A percentile compares a stretch with the other conserved stretches of the same genome.
These are phyloP conservation scores for Thamnophis sirtalis DNA, from an alignment of 2,113 vertebrate genomes.

Conservation along the genomic window DNA sequence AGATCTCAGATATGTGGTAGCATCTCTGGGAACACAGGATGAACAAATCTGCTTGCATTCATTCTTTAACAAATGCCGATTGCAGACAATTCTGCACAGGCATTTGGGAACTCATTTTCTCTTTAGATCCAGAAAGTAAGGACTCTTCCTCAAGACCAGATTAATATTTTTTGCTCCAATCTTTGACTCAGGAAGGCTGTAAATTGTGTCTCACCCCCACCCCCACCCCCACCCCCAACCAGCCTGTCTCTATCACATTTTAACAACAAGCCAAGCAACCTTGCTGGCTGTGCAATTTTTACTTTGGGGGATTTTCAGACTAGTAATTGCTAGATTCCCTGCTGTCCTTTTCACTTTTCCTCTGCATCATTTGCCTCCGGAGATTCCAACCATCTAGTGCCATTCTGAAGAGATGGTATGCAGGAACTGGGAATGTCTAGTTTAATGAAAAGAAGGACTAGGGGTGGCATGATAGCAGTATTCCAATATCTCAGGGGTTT, in stretches of 20 bases:
- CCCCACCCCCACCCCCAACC: neutral
- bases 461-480: too few relatives aligned
- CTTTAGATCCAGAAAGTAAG: neutral
- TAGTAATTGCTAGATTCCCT: neutral
- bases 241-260: neutral
- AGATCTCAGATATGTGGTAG: neutral
- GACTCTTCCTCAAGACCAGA: neutral
- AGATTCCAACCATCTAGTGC: neutral
- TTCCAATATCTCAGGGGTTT: too few relatives aligned
- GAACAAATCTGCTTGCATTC: neutral
- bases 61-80: neutral
- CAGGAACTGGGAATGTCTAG: too few relatives aligned
- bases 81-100: neutral
- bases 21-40: neutral
- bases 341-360: neutral
- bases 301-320: neutral
- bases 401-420: neutral
- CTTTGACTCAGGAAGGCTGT: neutral
- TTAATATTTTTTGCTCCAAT: neutral
- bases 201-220: neutral
- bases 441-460: too few relatives aligned
- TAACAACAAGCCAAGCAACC: neutral
- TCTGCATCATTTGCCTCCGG: neutral
- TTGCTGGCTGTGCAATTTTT: neutral
- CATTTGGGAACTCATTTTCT: neutral